Conservation (phyloP, 2,888 invertebrate genomes). For the Mesochorus sp. region DNA sequence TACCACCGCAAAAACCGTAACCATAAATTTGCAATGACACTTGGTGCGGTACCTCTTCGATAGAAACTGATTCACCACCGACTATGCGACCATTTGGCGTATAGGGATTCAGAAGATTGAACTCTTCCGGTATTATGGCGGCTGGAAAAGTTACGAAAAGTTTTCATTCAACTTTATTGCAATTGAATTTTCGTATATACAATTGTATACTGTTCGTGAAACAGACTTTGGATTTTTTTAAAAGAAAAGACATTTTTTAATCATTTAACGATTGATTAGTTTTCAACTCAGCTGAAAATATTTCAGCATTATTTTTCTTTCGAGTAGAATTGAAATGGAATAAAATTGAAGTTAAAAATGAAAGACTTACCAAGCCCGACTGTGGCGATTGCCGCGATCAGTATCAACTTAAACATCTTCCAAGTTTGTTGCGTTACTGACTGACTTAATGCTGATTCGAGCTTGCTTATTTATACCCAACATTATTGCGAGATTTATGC, state of each 20-base stretch:
- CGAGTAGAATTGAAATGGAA: too few relatives aligned
- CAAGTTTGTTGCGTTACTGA: constrained; percentile 40
- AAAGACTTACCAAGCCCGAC: constrained; percentile 52
- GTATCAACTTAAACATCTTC: constrained; percentile 59
- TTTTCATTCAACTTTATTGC: background rate
- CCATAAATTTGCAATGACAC: constrained; percentile 82
- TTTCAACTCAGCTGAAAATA: too few relatives aligned
- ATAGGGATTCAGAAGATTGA: constrained; percentile 82
- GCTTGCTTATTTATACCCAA: constrained; percentile 56
- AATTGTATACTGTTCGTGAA: background rate
- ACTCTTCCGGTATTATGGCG: constrained; percentile 80
- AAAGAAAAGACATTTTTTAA: too few relatives aligned
- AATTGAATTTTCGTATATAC: background rate
- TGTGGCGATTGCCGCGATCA: constrained; percentile 31
- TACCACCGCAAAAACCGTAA: constrained; percentile 84
- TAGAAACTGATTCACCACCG: constrained; percentile 83
- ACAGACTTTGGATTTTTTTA: background rate
- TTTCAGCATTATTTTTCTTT: too few relatives aligned
- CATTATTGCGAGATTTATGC: background rate
- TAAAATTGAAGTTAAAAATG: too few relatives aligned
- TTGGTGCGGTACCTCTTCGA: constrained; percentile 83
- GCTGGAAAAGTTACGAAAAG: constrained; percentile 68
- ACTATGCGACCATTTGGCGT: constrained; percentile 81
- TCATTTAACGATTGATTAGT: too few relatives aligned
- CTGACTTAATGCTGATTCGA: constrained; percentile 8